A percentile compares a stretch with the other conserved stretches of the same genome.
Evolutionary conservation across 2,113 vertebrate species (phyloP).

Genomic region (Cyphomyrus plagiostoma): DNA sequence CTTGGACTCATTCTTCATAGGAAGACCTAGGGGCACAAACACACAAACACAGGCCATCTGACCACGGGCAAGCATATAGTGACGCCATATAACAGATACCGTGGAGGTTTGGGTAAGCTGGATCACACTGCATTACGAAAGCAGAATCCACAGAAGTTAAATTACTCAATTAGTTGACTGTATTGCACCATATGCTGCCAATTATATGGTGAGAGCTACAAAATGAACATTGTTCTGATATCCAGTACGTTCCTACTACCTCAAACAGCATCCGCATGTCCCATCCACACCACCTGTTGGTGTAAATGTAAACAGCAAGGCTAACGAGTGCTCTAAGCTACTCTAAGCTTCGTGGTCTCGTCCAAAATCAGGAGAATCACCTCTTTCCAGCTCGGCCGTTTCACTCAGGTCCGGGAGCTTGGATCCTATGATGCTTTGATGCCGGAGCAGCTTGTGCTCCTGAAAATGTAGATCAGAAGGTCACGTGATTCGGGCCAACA

Average conservation of each 20-base stretch:
- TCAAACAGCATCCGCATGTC: background rate
- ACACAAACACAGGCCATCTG: background rate
- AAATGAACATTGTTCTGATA: background rate
- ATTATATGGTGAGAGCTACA: background rate
- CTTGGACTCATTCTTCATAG: constrained; percentile 62
- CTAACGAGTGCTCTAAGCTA: background rate
- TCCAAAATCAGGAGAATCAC: constrained; percentile 38
- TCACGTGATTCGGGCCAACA: background rate
- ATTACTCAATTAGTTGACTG: background rate
- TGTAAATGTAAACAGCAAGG: background rate
- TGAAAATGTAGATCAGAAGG: constrained; percentile 40
- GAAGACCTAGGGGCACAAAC: constrained; percentile 51
- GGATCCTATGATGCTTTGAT: constrained; percentile 79
- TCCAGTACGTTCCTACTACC: background rate
- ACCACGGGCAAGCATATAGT: background rate
- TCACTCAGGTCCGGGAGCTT: constrained; percentile 91
- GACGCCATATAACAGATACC: background rate
- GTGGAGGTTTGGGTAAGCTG: background rate
- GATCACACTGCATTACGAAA: background rate
- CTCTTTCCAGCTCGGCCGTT: constrained; percentile 87
- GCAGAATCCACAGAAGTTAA: background rate
- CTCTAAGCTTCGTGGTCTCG: background rate
- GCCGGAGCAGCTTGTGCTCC: constrained; percentile 91
- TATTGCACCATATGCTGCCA: background rate
- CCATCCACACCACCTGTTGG: background rate